Evolutionary conservation across 1,140 invertebrate genomes (phyloP), one percentile per base, ranked within the genome.

Genomic region (Subanguina moxae): DNA sequence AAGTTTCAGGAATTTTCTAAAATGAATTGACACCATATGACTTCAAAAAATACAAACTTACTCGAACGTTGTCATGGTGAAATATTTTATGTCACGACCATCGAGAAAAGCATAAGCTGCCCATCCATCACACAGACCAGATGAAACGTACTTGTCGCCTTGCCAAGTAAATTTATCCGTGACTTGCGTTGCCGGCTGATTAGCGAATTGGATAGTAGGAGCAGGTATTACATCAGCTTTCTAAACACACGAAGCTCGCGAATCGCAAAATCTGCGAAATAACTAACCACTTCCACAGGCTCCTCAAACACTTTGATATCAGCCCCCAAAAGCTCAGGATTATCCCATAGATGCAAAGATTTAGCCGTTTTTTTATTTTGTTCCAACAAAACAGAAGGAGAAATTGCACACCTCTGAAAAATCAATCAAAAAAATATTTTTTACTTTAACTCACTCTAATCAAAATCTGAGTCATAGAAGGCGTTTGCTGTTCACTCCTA

Each of bases 401-500:
- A 13, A 62, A 62, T 28, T 28, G 59, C 59, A 28, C 59, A 62
- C 13, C 11, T 38, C 32, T 38, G 11, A 38, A 38, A n/a, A n/a
- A n/a, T n/a, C n/a, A n/a, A n/a, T n/a, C n/a, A n/a, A n/a, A n/a
- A n/a, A n/a, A n/a, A n/a, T n/a, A n/a, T n/a, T n/a, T n/a, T n/a
- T n/a, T n/a, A n/a, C n/a, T 42, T 11, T 13, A 23, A 42, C 11
- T 58, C 19, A 62, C 63, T 56, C 45, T 64, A 67, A 65, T 65
- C 65, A 68, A 67, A 5, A n/a, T 32, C 25, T 28, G 58, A 7
- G 30, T 28, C 32, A 23, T 19, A 7, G 17, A 3, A 3, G 64
- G 62, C 1, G 64, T 65, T 21, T 65, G 64, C 21, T 65, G 62
- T 7, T 65, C 19, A 3, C 1, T 23, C 19, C 11, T 25, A 8